These are phyloP conservation scores for Tiphia femorata DNA, from an alignment of 2,888 invertebrate genomes.

Conservation along the genomic window DNA sequence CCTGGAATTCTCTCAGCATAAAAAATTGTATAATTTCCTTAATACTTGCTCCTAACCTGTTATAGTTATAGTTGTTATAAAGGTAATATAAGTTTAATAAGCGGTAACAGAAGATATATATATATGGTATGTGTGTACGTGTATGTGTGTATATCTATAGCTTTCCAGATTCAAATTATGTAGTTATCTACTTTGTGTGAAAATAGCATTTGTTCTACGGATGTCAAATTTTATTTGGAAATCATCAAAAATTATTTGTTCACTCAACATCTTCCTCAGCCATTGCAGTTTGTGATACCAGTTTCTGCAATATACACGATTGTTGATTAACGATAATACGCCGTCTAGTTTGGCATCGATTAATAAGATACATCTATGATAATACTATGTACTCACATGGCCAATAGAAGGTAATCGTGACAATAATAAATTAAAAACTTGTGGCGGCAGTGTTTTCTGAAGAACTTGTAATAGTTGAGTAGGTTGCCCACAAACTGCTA, in stretches of 20 bases:
- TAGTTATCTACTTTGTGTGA: constrained; percentile 34
- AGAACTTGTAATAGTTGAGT: constrained; percentile 89
- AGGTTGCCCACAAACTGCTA: constrained; percentile 97
- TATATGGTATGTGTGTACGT: too few relatives aligned
- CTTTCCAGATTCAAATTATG: constrained; percentile 27
- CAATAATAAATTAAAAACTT: constrained; percentile 91
- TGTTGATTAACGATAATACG: background rate
- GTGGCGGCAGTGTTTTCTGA: constrained; percentile 95
- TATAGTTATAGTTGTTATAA: constrained; percentile 21
- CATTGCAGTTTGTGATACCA: constrained; percentile 55
- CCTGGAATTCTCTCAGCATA: constrained; percentile 22
- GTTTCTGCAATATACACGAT: constrained; percentile 52
- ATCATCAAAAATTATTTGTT: constrained; percentile 46
- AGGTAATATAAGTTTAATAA: constrained; percentile 35
- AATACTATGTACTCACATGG: constrained; percentile 67
- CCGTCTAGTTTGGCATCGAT: background rate
- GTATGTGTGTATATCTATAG: background rate
- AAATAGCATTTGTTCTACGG: constrained; percentile 50
- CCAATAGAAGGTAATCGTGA: constrained; percentile 81
- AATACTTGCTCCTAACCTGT: too few relatives aligned
- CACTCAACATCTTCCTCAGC: constrained; percentile 65
- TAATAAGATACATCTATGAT: background rate
- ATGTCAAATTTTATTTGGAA: constrained; percentile 53
- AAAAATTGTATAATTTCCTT: constrained; percentile 16
- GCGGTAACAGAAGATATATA: constrained; percentile 19